Evolutionary conservation across 2,113 vertebrate genomes (phyloP).

Genomic region (Tautogolabrus adspersus): DNA sequence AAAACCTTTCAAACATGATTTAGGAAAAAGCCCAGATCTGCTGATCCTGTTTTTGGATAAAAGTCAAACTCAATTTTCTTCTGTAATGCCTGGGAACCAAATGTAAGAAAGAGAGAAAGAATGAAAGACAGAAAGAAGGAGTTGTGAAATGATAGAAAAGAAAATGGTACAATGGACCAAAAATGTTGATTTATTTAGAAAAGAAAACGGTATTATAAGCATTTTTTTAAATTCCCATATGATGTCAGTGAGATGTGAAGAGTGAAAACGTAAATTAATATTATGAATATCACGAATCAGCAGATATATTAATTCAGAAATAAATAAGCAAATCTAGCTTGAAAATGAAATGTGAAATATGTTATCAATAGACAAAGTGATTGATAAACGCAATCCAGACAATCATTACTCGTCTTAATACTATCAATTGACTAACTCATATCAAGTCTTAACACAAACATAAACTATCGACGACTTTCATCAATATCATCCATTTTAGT

Average conservation of each 20-base stretch:
- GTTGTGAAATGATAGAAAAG: constrained; percentile 1
- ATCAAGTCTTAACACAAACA: too few relatives aligned
- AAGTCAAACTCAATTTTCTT: constrained; percentile 84
- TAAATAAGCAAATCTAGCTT: neutral
- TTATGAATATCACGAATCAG: too few relatives aligned
- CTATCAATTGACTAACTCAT: too few relatives aligned
- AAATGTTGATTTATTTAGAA: neutral
- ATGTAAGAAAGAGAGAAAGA: constrained; percentile 34
- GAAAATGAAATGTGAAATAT: neutral
- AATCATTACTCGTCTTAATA: neutral
- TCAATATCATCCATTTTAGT: too few relatives aligned
- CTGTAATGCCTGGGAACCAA: constrained; percentile 75
- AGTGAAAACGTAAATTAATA: too few relatives aligned
- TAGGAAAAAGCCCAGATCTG: constrained; percentile 79
- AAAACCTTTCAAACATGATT: constrained; percentile 85
- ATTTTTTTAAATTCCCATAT: neutral
- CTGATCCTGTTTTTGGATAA: constrained; percentile 82
- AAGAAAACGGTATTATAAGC: neutral
- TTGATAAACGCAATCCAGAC: neutral
- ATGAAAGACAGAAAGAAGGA: constrained; percentile 18
- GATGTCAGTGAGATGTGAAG: neutral
- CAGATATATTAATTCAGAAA: neutral
- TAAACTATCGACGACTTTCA: too few relatives aligned
- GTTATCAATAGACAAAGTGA: neutral
- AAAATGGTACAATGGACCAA: too few relatives aligned